Evolutionary conservation across 1,140 invertebrate species (phyloP).

Genomic region (Trichomalopsis sarcophagae): DNA sequence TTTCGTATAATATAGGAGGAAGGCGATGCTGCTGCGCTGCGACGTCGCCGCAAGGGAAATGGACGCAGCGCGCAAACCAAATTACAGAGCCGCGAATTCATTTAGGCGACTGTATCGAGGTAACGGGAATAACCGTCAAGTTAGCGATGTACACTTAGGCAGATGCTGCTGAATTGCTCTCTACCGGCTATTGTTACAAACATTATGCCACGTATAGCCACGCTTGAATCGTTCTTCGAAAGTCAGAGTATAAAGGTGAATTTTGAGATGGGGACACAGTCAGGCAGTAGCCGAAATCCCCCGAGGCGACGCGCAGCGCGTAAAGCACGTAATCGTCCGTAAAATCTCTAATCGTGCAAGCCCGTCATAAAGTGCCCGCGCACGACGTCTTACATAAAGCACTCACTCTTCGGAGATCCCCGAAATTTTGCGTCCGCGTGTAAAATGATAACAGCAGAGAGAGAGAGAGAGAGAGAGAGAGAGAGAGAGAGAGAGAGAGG

Average conservation of each 20-base stretch:
- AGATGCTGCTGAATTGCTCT: neutral
- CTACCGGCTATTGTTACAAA: neutral
- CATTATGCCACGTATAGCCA: no score
- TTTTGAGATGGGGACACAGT: neutral
- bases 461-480: no score
- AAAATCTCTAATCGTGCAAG: conserved; percentile 58
- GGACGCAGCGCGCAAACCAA: neutral
- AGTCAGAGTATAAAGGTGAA: neutral
- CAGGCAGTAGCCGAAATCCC: neutral
- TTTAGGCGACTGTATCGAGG: neutral
- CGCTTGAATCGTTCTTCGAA: neutral
- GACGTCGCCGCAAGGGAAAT: neutral
- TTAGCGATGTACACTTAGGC: neutral
- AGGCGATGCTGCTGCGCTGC: neutral
- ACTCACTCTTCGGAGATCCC: conserved; percentile 3
- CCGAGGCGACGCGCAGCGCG: neutral
- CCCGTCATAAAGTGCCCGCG: conserved; percentile 54
- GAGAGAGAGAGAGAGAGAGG: no score
- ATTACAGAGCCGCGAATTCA: conserved; percentile 31
- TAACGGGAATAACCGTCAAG: neutral
- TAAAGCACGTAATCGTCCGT: conserved; percentile 55
- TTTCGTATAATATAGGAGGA: conserved; percentile 15
- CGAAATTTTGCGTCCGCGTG: conserved; percentile 23
- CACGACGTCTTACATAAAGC: conserved; percentile 51
- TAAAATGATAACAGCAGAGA: conserved; percentile 41